Base-by-base conservation (phyloP, 2,888 invertebrate species). In the Caenorhabditis japonica region DNA sequence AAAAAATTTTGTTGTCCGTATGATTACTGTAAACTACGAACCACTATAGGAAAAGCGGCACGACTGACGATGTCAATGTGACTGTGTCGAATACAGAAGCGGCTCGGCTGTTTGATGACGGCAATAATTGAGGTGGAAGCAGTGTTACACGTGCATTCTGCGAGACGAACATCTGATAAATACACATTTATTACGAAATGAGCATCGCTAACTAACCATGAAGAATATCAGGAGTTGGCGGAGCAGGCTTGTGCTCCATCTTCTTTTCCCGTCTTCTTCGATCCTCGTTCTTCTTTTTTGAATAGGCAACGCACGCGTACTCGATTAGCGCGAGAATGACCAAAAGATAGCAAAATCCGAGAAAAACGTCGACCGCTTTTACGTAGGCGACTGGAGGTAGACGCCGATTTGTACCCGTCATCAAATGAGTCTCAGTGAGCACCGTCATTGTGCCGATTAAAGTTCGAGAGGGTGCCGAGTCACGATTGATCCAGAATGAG, bases 401-500 rank as follows among this genome's bases (percentile, higher is more conserved):
- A 36, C 79, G 68, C 15, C 81, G 64, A 53, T 82, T 95, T 2
- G 82, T 82, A 15, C 82, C 82, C 5, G 82, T 97, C 88, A 95
- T 95, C 88, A 97, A 96, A 74, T 83, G 83, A 30, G 83, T 83
- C 61, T 82, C 81, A 38, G 83, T 97, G 34, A 82, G 74, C 13
- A 82, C 78, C 19, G 80, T 80, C 79, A 80, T 79, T 15, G 79
- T 75, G 27, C 80, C 75, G 44, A 75, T 75, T 23, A 75, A 59
- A 2, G 96, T 96, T 87, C 97, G 91, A 30, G 96, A 96, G 76
- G 95, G 95, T 13, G 97, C 96, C 30, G 96, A 96, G 89, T 96
- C 96, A 88, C 95, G 95, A 89, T 95, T 95, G 79, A 96, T 96
- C 96, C 97, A 97, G 90, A 97, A 97, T 3, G 95, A 95, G 21